Evolutionary conservation across 1,140 invertebrate genomes (phyloP).

Genomic region (Notospermus geniculatus): DNA sequence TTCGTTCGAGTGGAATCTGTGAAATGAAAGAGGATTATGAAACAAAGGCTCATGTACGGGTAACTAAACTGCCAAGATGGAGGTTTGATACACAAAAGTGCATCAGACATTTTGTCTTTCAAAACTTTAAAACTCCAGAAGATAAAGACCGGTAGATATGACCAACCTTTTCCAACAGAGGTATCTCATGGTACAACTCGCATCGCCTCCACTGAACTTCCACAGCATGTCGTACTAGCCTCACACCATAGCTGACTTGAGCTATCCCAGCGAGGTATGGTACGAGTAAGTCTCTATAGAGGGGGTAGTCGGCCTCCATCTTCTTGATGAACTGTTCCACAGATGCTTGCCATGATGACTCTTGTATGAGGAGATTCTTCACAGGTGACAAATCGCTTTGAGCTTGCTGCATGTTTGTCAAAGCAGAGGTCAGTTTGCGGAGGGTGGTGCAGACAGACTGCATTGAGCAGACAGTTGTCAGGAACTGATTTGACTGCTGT

Average conservation of each 20-base stretch:
- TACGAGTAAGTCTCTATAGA: conserved; percentile 40
- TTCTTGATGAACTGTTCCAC: conserved; percentile 32
- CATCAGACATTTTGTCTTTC: too few species aligned
- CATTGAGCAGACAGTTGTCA: conserved; percentile 28
- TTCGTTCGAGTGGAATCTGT: too few species aligned
- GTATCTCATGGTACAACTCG: too few species aligned
- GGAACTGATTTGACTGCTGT: conserved; percentile 32
- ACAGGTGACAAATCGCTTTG: too few species aligned
- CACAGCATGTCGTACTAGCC: neutral
- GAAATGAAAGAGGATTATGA: too few species aligned
- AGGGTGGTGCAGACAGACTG: conserved; percentile 27
- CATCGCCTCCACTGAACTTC: neutral
- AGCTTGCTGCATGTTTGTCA: neutral
- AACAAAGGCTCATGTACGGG: too few species aligned
- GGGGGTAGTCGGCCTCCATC: conserved; percentile 30
- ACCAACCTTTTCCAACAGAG: too few species aligned
- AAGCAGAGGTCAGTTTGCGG: conserved; percentile 16
- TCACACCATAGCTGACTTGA: conserved; percentile 25
- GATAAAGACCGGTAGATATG: too few species aligned
- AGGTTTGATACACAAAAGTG: too few species aligned
- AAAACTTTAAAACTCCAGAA: too few species aligned
- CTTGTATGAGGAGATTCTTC: conserved; percentile 13
- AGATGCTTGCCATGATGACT: conserved; percentile 37
- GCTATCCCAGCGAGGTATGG: conserved; percentile 36
- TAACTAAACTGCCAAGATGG: too few species aligned